Base-by-base conservation (phyloP, 2,797 vertebrate species). In the Gymnoscopelus braueri region DNA sequence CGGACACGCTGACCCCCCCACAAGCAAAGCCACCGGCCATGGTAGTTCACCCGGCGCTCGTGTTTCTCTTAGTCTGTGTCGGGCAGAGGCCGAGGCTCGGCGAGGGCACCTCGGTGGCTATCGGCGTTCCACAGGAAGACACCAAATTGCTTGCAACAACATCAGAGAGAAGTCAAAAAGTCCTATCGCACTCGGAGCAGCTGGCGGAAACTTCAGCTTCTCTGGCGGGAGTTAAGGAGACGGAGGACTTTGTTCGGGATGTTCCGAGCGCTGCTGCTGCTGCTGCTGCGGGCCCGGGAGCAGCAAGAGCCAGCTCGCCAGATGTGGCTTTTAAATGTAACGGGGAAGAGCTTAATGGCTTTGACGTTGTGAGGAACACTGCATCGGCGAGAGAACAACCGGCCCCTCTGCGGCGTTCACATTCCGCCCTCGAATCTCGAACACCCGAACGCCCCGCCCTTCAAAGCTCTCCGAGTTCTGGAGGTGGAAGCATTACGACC, bases 41-140 rank as follows among this genome's bases (percentile, higher is more conserved):
- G 91, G 81, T 80, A 19, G 58, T 80, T 4, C 79, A 48, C 0
- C 32, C 32, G 5, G 65, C 82, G 48, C 82, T 91, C 51, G 75
- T 92, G 12, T 49, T 90, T 52, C 75, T 91, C 65, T 53, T 89
- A n/a, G 63, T 90, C 60, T 86, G 67, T 24, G 58, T 75, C 50
- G 84, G 79, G 72, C 84, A 79, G 63, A 60, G 32, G 54, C 44
- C 60, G 50, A 60, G 60, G 71, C 32, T 32, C 32, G 4, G 32
- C 32, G 63, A 39, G 49, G 57, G 66, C 65, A 6, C 74, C 58
- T 79, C 74, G 9, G 26, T 49, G n/a, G 78, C 77, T 15, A 50
- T 44, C 3, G 72, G 72, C 48, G 68, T 80, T 50, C 79, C 44
- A 14, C 69, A 81, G 47, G 75, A 65, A 44, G 79, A 76, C 39